Evolutionary conservation across 2,888 invertebrate species (phyloP), one percentile per base, ranked within the genome.

Genomic region (Lamellibrachia columna): DNA sequence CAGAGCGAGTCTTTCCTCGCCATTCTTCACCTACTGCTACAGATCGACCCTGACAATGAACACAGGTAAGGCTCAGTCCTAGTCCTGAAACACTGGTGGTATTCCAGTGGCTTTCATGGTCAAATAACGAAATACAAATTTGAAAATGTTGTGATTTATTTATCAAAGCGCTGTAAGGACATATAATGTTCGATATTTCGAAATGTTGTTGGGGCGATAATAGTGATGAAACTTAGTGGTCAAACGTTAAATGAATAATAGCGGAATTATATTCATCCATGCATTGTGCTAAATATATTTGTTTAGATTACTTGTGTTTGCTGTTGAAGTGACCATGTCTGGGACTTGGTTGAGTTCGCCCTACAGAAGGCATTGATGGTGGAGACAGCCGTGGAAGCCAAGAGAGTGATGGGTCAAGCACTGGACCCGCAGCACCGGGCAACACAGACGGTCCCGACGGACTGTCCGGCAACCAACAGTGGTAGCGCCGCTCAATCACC

Each of bases 401-500:
- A 2, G 75, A 11, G 75, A 22, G 75, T 75, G 75, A 22, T 75
- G 75, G 6, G n/a, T 15, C 75, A 22, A 15, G 90, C 91, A 7
- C n/a, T 53, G n/a, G 2, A 52, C 7, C 93, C 93, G 55, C 92
- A 55, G 40, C 91, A 53, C 28, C 91, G 58, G 7, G 22, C 91
- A 15, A 52, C 91, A n/a, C 75, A 75, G 75, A 75, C 75, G 75
- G 75, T 15, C 15, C 3, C 22, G 6, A 15, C 75, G 22, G 75
- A 40, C 40, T 40, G 40, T 40, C 40, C 40, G 40, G 40, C 40
- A 40, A 94, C 93, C 97, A 94, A 90, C 97, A 94, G 95, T 9
- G 60, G 60, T 15, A 4, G 60, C 15, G 60, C 15, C 8, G 60
- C 60, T 15, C 91, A 22, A 7, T 28, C 91, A 22, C 91, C 75